A percentile compares a stretch with the other conserved stretches of the same genome.
These are phyloP conservation scores for Drosophila funebris DNA, from an alignment of 1,140 invertebrate species.

Conservation along the genomic window DNA sequence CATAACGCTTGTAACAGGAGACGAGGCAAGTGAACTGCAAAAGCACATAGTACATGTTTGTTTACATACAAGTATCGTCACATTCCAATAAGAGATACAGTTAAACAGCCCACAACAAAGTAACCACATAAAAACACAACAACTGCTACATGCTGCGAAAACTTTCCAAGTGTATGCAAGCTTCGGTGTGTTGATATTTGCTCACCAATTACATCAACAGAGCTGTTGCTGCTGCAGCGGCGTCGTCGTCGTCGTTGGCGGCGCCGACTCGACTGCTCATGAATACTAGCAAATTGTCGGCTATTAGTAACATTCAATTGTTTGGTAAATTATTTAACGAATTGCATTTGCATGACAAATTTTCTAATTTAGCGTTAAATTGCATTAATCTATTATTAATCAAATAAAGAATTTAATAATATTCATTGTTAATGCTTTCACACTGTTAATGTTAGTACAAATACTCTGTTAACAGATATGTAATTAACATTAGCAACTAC, in stretches of 20 bases:
- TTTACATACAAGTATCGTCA: background rate
- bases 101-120: background rate
- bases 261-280: background rate
- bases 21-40: background rate
- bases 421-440: background rate
- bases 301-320: constrained; percentile 13
- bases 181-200: background rate
- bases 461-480: background rate
- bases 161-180: background rate
- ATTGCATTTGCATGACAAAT: constrained; percentile 1
- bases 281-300: constrained; percentile 4
- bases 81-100: background rate
- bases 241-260: too few species aligned
- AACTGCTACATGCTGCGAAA: background rate
- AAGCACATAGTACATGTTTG: background rate
- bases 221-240: background rate
- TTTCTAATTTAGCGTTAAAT: constrained; percentile 3
- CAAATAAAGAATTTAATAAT: background rate
- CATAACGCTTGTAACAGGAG: constrained; percentile 3
- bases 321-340: background rate
- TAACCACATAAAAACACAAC: background rate
- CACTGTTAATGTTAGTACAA: background rate
- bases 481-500: background rate
- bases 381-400: background rate
- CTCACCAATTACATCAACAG: constrained; percentile 1